Base-by-base conservation (phyloP, 2,888 invertebrate species). In the Thysanoteuthis rhombus region DNA sequence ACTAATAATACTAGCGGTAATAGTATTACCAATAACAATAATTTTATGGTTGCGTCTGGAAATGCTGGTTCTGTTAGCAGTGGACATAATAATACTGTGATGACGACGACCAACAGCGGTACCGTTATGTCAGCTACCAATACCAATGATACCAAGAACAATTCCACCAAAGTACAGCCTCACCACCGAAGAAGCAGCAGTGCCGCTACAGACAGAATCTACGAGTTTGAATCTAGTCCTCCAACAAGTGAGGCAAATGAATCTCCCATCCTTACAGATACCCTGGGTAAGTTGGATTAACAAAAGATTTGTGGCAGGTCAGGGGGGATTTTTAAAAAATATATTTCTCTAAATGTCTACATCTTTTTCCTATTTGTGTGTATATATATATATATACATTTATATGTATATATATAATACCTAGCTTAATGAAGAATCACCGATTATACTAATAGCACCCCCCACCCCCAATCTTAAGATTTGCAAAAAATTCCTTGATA, bases 171-270 rank as follows among this genome's bases (percentile, higher is more conserved):
- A 45, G n/a, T 45, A 19, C 40, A 32, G 32, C 32, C 42, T 45
- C 92, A 92, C 28, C 92, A 92, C 10, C n/a, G 75, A n/a, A n/a
- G 75, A 36, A 75, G 75, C 75, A 75, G 75, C 36, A 75, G 75
- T 36, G 45, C 45, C 16, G 92, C 92, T 40, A 92, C 92, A 5
- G 92, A 92, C n/a, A 19, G 92, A 45, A 92, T 92, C 40, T 92
- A 92, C 32, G 92, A 92, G 92, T 92, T 92, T 92, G 92, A 92
- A 42, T 92, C 92, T n/a, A 92, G 92, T 92, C 92, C 92, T n/a
- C 92, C 92, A n/a, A 92, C 92, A 40, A 92, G 92, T 40, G 92
- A 92, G 19, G 42, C n/a, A 42, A 92, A 40, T 36, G 92, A 92
- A 42, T 45, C 92, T 45, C 92, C 92, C n/a, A 40, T 45, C 42